Evolutionary conservation across 2,113 vertebrate species (phyloP), one percentile per base, ranked within the genome.

Genomic region (Excalfactoria chinensis): DNA sequence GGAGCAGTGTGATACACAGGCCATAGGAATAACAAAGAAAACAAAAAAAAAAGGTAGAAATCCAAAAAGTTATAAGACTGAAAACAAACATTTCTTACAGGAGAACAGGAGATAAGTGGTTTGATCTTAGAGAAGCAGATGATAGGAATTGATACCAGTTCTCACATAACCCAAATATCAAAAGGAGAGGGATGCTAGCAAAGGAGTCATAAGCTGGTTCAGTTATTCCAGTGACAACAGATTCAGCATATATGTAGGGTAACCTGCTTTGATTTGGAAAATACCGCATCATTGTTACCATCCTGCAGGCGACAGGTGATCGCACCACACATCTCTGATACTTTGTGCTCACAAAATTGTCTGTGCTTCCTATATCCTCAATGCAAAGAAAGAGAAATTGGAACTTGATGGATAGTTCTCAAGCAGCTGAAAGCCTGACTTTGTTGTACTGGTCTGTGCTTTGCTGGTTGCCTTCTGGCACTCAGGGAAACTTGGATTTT

Each of bases 1-100:
- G 5, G 5, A 82, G 17, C 13, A 51, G 0, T 3, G 3, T 1
- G 11, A 85, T 62, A 76, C 1, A 2, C 7, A 62, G 26, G 7
- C 55, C 83, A 48, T 5, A 40, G 55, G 44, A 53, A 53, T 13
- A 25, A 53, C 26, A 53, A 28, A 28, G 26, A 9, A 41, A 41
- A 41, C 37, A 48, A 51, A 86, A 83, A 83, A 83, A 60, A n/a
- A 82, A 85, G 60, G 55, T 2, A 82, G 26, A 41, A 64, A 41
- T 41, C 18, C 4, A 21, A 9, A n/a, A 59, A 35, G 19, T 55
- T 75, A 6, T 74, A 78, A 71, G 82, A 46, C 22, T 60, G 32
- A 64, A 90, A 69, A 28, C 16, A 77, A 77, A 8, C 40, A 9
- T 3, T 41, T 2, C 51, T 75, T 32, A 28, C 28, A 22, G 49